These are phyloP conservation scores for Aporrectodea caliginosa DNA, from an alignment of 1,140 invertebrate species.

Conservation along the genomic window DNA sequence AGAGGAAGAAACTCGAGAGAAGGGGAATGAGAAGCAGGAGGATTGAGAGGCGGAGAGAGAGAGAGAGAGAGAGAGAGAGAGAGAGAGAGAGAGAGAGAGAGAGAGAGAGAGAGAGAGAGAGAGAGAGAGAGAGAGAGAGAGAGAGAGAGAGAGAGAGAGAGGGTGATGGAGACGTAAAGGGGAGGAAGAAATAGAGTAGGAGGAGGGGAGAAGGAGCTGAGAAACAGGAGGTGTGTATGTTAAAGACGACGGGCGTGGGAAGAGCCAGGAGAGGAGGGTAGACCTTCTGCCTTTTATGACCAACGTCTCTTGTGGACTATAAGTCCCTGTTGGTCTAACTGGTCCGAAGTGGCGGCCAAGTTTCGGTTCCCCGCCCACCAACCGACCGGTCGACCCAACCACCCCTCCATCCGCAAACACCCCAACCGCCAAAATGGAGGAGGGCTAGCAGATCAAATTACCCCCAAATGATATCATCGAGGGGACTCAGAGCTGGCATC, in stretches of 20 bases:
- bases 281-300: too few species aligned
- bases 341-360: too few species aligned
- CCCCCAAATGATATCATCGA: too few species aligned
- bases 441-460: too few species aligned
- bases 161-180: background rate
- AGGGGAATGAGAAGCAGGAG: background rate
- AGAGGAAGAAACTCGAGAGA: constrained; percentile 1
- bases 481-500: too few species aligned
- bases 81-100: background rate
- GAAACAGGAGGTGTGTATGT: background rate
- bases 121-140: background rate
- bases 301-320: too few species aligned
- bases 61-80: background rate
- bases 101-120: background rate
- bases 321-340: too few species aligned
- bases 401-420: too few species aligned
- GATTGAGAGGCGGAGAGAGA: background rate
- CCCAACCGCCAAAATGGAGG: too few species aligned
- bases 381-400: too few species aligned
- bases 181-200: constrained; percentile 9
- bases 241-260: background rate
- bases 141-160: background rate
- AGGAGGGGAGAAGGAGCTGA: background rate
- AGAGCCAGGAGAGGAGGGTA: too few species aligned
- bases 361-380: too few species aligned